Evolutionary conservation across 1,140 invertebrate genomes (phyloP), one percentile per base, ranked within the genome.

Genomic region (Trachymyrmex septentrionalis): DNA sequence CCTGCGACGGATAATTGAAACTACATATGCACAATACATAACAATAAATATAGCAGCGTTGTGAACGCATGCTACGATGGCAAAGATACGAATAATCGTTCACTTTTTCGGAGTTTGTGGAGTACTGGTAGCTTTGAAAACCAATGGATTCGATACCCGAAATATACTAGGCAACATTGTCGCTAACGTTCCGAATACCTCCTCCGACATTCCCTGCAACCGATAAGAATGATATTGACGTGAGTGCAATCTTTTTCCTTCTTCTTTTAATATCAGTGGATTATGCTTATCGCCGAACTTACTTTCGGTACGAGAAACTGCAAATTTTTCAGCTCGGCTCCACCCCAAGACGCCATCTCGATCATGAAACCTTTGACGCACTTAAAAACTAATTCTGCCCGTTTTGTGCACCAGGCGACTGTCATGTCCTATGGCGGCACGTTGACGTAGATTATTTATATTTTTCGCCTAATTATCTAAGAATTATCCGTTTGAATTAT

Each of bases 291-390:
- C 66, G 50, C 7, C 38, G 0, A 2, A 73, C 12, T 93, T 95
- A 97, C 97, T 95, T 97, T 96, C 30, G 98, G 98, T 14, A 98
- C 96, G 76, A 98, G 94, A 95, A 98, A 98, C 94, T 98, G 98
- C 59, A 98, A 96, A 94, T 98, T 99, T 93, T 98, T 97, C 38
- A 99, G 96, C 93, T 99, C 98, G 16, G 98, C 97, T 24, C 98
- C 98, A 85, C 98, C 98, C 97, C 97, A 98, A 1, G 97, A 98
- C 7, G 98, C 97, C 96, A 99, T 99, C 96, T 99, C 99, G 94
- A 99, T 99, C 98, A 99, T 99, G 94, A 99, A 99, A 0, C 99
- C 99, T 96, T 99, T 99, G 24, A 99, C 98, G 96, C 99, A 99
- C 95, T 99, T 99, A 92, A 99, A 99, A 82, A 99, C 97, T 84